Conservation (phyloP, 2,888 invertebrate genomes). For the Agelastica alni region DNA sequence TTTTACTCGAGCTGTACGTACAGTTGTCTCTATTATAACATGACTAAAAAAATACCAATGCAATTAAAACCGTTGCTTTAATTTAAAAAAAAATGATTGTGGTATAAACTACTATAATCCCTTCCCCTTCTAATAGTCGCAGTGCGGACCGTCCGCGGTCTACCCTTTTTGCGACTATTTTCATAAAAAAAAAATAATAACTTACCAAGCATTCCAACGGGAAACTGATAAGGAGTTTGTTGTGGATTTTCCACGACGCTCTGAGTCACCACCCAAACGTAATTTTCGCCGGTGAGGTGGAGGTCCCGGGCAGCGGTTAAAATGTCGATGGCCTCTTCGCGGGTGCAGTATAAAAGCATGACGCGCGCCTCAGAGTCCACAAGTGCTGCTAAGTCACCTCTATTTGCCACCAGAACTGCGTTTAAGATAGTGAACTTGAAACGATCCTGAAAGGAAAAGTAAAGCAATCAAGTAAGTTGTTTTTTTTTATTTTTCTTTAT, state of each 20-base stretch:
- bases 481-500: no score
- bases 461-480: no score
- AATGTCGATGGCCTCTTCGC: constrained; percentile 84
- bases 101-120: no score
- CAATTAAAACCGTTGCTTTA: no score
- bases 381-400: constrained; percentile 77
- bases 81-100: no score
- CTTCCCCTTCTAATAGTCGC: no score
- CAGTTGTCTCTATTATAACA: no score
- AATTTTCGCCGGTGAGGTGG: constrained; percentile 86
- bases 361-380: constrained; percentile 90
- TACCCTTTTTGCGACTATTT: no score
- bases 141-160: no score
- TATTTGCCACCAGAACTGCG: constrained; percentile 80
- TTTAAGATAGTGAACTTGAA: constrained; percentile 85
- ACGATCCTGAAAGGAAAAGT: constrained; percentile 59
- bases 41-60: no score
- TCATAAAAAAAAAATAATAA: no score
- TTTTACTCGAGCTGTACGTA: no score
- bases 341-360: constrained; percentile 88
- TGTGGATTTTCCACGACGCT: constrained; percentile 84
- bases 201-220: constrained; percentile 89
- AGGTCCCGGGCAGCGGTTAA: constrained; percentile 74
- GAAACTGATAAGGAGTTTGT: constrained; percentile 77
- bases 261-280: constrained; percentile 96